Conservation (phyloP, 2,797 vertebrate genomes). For the Miichthys miiuy region DNA sequence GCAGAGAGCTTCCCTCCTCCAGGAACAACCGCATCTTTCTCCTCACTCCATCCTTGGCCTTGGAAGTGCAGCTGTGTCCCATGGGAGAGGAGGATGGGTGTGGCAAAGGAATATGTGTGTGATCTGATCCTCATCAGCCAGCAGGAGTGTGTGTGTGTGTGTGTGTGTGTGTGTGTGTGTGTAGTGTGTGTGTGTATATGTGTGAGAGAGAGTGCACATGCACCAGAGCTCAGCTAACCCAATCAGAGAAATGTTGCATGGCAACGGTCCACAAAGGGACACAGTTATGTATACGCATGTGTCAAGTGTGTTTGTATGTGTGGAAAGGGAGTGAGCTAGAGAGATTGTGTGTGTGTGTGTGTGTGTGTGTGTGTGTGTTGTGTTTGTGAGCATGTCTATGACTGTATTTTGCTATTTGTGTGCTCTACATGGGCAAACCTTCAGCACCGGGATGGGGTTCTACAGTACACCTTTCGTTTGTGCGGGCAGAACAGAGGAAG, state of each 20-base stretch:
- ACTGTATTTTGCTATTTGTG: constrained; percentile 45
- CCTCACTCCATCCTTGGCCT: constrained; percentile 71
- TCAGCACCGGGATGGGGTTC: constrained; percentile 45
- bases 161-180: constrained; percentile 32
- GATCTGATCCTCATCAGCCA: constrained; percentile 67
- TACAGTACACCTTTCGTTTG: constrained; percentile 18
- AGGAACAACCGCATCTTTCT: constrained; percentile 33
- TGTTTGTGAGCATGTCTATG: constrained; percentile 33
- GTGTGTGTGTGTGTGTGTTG: constrained; percentile 31
- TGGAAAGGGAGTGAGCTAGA: constrained; percentile 55
- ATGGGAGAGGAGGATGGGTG: constrained; percentile 79
- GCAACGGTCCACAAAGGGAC: constrained; percentile 86
- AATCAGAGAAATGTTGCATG: constrained; percentile 89
- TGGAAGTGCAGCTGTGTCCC: constrained; percentile 78
- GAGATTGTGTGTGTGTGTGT: constrained; percentile 21
- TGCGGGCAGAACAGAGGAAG: constrained; percentile 22
- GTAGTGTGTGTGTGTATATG: too few species aligned
- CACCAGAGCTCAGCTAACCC: constrained; percentile 84
- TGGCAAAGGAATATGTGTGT: constrained; percentile 64
- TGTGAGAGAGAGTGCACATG: constrained; percentile 46
- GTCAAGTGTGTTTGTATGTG: constrained; percentile 73
- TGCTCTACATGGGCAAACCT: constrained; percentile 41
- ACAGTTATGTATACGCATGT: constrained; percentile 68
- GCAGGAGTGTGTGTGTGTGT: constrained; percentile 41
- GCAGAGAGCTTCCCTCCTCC: constrained; percentile 48